Evolutionary conservation across 2,113 vertebrate genomes (phyloP).

Genomic region (Mastomys coucha): DNA sequence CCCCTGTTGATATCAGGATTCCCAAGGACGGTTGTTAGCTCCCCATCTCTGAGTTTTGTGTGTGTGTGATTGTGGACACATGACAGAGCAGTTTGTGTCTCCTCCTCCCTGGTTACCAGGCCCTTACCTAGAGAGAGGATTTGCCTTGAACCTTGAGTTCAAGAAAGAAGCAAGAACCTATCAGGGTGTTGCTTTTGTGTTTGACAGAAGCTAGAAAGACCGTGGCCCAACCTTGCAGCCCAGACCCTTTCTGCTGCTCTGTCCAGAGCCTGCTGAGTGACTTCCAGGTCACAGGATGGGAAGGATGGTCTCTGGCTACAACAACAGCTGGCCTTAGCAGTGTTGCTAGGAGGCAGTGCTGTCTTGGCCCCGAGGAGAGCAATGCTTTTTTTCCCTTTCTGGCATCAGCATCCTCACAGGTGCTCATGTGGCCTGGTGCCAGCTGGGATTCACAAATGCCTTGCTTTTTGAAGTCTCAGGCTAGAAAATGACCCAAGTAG

Average conservation of each 20-base stretch:
- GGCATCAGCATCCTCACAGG: background rate
- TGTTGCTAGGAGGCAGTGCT: background rate
- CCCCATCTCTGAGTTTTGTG: background rate
- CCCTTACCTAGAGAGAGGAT: background rate
- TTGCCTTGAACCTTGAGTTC: background rate
- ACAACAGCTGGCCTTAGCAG: background rate
- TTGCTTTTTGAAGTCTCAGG: background rate
- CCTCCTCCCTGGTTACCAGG: background rate
- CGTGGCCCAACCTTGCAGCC: background rate
- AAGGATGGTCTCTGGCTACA: background rate
- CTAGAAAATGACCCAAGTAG: background rate
- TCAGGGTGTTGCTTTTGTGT: conserved; percentile 7
- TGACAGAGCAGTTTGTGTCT: background rate
- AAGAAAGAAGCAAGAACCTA: background rate
- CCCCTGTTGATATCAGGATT: background rate
- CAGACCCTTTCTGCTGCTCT: conserved; percentile 16
- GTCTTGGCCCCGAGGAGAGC: background rate
- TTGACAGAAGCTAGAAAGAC: background rate
- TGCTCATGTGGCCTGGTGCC: background rate
- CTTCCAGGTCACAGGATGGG: background rate
- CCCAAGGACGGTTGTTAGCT: background rate
- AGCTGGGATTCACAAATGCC: background rate
- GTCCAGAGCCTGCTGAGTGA: background rate
- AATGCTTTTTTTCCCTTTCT: background rate
- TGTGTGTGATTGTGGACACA: background rate